Conservation (phyloP, 35 echinoderm and acorn worm species). For the Ophioderma brevispina region DNA sequence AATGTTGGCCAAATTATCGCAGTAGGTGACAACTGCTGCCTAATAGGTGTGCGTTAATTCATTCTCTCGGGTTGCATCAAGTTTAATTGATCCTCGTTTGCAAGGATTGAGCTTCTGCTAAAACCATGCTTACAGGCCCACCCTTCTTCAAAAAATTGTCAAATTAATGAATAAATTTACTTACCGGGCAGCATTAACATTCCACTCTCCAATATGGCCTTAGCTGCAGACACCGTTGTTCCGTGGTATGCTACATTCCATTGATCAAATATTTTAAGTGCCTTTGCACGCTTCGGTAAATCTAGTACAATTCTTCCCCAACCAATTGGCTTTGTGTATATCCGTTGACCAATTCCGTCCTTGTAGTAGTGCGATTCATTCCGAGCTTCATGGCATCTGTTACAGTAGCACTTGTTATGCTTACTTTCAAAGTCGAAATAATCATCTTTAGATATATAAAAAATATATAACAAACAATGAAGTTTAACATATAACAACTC, state of each 20-base stretch:
- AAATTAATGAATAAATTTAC: no score
- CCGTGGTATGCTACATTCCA: slow-evolving; percentile 94
- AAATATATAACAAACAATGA: no score
- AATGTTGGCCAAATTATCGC: no score
- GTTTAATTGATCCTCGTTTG: no score
- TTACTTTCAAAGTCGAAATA: slow-evolving; percentile 90
- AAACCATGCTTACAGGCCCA: no score
- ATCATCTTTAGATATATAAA: no score
- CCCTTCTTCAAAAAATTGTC: no score
- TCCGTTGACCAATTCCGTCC: slow-evolving; percentile 68
- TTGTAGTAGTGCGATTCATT: slow-evolving; percentile 71
- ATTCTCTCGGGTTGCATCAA: no score
- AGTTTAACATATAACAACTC: no score
- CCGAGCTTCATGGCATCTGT: slow-evolving; percentile 70
- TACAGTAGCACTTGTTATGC: slow-evolving; percentile 89
- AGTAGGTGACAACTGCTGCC: no score
- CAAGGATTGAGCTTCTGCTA: no score
- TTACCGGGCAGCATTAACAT: slow-evolving; percentile 82
- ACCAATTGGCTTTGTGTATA: slow-evolving; percentile 80
- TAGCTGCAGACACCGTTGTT: slow-evolving; percentile 57
- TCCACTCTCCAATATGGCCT: slow-evolving; percentile 84
- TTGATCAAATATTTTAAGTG: slow-evolving; percentile 68
- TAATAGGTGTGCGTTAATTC: no score
- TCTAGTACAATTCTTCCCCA: slow-evolving; percentile 88
- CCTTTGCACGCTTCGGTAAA: slow-evolving; percentile 54